phyloP scores from a whole-genome alignment of 1,140 invertebrate genomes.

The Ips typographus region DNA sequence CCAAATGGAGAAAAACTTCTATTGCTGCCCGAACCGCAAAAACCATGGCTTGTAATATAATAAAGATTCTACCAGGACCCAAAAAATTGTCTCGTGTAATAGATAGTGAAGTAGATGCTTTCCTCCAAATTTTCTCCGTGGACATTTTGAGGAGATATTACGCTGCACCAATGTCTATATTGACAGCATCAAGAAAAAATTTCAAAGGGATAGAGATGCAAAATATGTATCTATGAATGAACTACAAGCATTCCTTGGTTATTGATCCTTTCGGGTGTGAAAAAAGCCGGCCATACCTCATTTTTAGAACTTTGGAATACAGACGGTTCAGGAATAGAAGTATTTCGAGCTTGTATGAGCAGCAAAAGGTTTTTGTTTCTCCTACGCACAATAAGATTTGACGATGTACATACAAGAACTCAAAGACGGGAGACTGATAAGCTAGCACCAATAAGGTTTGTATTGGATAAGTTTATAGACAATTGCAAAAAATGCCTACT shows the following conservation, averaged over 20 bases:
- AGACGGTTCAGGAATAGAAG: constrained; percentile 39
- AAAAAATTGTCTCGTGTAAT: too few relatives aligned
- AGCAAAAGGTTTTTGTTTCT: constrained; percentile 46
- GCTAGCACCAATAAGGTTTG: constrained; percentile 47
- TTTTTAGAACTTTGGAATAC: constrained; percentile 45
- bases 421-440: constrained; percentile 42
- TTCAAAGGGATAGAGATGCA: too few relatives aligned
- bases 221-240: too few relatives aligned
- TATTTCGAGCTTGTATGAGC: constrained; percentile 42
- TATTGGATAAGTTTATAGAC: constrained; percentile 48
- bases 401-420: constrained; percentile 43
- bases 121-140: too few relatives aligned
- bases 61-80: too few relatives aligned
- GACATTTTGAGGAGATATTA: too few relatives aligned
- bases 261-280: constrained; percentile 41
- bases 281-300: constrained; percentile 40
- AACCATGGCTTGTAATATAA: too few relatives aligned
- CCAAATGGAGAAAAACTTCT: too few relatives aligned
- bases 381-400: constrained; percentile 40
- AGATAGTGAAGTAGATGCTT: too few relatives aligned
- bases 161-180: too few relatives aligned
- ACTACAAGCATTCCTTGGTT: constrained; percentile 34
- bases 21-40: too few relatives aligned
- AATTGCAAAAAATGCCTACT: constrained; percentile 50
- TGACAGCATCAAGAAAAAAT: too few relatives aligned